Base-by-base conservation (phyloP, 2,888 invertebrate genomes). In the Tinea trinotella region DNA sequence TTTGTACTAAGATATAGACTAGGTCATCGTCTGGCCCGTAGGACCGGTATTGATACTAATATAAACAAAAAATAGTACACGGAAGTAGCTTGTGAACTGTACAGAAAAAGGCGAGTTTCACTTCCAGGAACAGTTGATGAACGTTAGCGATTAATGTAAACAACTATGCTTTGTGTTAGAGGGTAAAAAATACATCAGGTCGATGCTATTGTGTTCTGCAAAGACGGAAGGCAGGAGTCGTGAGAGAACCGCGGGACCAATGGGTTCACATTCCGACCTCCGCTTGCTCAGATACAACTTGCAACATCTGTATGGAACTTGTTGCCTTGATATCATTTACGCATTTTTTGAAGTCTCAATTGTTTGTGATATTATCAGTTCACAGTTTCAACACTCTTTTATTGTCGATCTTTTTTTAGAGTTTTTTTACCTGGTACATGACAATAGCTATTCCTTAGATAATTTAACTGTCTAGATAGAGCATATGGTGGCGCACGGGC, bases 51-150 rank as follows among this genome's bases (percentile, higher is more conserved):
- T 36, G 50, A 50, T 53, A 65, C 66, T 67, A 68, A 59, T 63
- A 61, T 65, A 58, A 57, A 62, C 62, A 77, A 74, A 73, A 74
- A 73, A 64, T 61, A 56, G 62, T 74, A 76, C 72, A 61, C 79
- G 80, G 80, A 81, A 83, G 72, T 70, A 68, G 70, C 66, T 68
- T 59, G 68, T 24, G 17, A 13, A 52, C 19, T 18, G 52, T 24
- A 17, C 22, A 34, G 35, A 53, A 35, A 35, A 34, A 78, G 64
- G 65, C 61, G 68, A 68, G 75, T 76, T 74, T 76, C 70, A 66
- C 70, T 83, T 77, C 81, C 72, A 78, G 76, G 81, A 79, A 82
- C 68, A 65, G 64, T 68, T 66, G 68, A 67, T 66, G 68, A 67
- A 67, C 70, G 65, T 62, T 71, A 71, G 73, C 68, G 64, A 74